These are phyloP conservation scores for Pentalonia nigronervosa DNA, from an alignment of 1,140 invertebrate genomes.

Conservation along the genomic window DNA sequence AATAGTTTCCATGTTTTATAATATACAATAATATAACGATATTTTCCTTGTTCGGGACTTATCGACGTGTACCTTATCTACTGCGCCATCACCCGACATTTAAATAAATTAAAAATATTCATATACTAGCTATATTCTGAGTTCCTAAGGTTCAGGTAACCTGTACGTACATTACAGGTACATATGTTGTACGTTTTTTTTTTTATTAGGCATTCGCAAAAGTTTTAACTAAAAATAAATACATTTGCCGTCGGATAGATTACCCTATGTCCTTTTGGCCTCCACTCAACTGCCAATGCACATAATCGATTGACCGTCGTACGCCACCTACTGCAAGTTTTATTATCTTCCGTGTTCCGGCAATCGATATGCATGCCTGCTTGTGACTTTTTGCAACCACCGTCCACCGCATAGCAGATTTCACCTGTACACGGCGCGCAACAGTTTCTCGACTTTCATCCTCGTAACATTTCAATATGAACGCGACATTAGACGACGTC, in stretches of 20 bases:
- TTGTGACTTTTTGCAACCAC: not conserved
- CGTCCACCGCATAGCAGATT: not conserved
- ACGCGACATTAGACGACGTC: not conserved
- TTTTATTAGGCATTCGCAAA: not conserved
- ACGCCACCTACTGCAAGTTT: slow-evolving; percentile 37
- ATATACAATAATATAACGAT: not conserved
- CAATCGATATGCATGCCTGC: slow-evolving; percentile 22
- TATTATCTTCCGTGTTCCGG: slow-evolving; percentile 9
- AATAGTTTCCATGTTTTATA: not conserved
- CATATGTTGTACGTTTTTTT: not conserved
- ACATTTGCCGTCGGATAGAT: not conserved
- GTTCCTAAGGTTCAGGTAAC: not conserved
- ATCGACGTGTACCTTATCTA: not conserved
- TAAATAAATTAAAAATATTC: not conserved
- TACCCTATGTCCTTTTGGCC: slow-evolving; percentile 39
- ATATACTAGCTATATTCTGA: not conserved
- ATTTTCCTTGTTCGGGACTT: not conserved
- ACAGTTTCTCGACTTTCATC: not conserved
- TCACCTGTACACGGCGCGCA: not conserved
- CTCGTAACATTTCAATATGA: not conserved
- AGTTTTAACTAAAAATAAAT: not conserved
- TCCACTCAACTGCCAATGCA: slow-evolving; percentile 29
- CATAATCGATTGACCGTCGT: slow-evolving; percentile 42
- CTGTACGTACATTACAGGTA: not conserved
- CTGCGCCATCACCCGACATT: not conserved